Percentiles rank a stretch among this genome's conserved stretches.
Conservation (phyloP, 2,888 invertebrate species). For the Aspidapion aeneum region DNA sequence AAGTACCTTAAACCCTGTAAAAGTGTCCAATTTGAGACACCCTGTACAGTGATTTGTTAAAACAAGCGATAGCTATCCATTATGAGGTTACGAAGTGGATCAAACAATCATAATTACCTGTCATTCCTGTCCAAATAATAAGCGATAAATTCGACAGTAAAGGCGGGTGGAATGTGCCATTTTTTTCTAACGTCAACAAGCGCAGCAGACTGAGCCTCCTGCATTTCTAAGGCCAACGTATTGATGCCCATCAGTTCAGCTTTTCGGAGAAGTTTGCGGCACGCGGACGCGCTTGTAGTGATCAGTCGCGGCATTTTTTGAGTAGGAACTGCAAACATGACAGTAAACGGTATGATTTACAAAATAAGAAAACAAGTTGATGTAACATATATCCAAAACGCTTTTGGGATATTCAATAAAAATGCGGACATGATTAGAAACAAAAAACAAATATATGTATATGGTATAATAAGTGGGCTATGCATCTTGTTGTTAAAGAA, state of each 20-base stretch:
- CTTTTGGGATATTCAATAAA: too few relatives aligned
- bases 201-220: conserved; percentile 78
- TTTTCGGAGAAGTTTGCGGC: conserved; percentile 76
- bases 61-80: too few relatives aligned
- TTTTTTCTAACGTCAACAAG: conserved; percentile 85
- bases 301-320: conserved; percentile 91
- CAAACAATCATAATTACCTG: background rate
- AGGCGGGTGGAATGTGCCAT: conserved; percentile 92
- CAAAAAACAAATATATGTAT: too few relatives aligned
- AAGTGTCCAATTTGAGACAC: too few relatives aligned
- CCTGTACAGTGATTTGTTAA: too few relatives aligned
- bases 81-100: too few relatives aligned
- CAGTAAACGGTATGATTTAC: too few relatives aligned
- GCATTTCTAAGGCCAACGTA: conserved; percentile 73
- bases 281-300: conserved; percentile 87
- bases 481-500: too few relatives aligned
- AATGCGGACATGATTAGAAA: too few relatives aligned
- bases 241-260: conserved; percentile 90
- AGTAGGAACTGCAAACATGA: conserved; percentile 72
- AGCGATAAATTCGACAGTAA: conserved; percentile 91
- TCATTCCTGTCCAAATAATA: conserved; percentile 90
- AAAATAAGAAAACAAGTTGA: background rate
- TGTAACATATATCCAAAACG: too few relatives aligned
- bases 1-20: too few relatives aligned
- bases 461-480: too few relatives aligned